phyloP scores from a whole-genome alignment of 2,888 invertebrate species.

The Unio delphinus region DNA sequence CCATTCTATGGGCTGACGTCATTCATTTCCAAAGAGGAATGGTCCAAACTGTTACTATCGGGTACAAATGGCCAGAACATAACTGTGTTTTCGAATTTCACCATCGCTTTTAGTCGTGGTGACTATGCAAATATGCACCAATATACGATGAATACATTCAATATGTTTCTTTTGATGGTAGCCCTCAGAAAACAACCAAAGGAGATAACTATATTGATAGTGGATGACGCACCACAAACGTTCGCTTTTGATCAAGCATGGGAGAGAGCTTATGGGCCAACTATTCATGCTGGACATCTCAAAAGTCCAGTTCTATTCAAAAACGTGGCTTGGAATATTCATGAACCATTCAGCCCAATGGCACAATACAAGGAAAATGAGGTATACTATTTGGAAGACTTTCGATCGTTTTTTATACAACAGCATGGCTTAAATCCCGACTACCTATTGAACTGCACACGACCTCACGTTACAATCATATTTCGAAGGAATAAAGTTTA shows the following conservation, averaged over 20 bases:
- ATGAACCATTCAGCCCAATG: constrained; percentile 49
- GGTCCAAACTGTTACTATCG: no score
- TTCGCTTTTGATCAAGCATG: constrained; percentile 46
- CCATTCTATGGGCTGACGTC: constrained; percentile 9
- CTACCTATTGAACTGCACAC: constrained; percentile 33
- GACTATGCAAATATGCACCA: constrained; percentile 53
- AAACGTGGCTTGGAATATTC: constrained; percentile 47
- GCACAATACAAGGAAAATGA: constrained; percentile 26
- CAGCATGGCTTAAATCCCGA: constrained; percentile 22
- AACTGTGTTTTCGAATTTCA: constrained; percentile 3
- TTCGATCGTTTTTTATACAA: constrained; percentile 49
- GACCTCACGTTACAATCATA: constrained; percentile 47
- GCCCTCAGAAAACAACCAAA: constrained; percentile 29
- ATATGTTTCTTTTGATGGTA: constrained; percentile 36
- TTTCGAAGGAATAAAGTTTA: constrained; percentile 58
- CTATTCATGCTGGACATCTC: constrained; percentile 37
- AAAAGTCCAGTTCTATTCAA: constrained; percentile 22
- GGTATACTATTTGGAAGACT: constrained; percentile 51
- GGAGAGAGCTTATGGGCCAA: constrained; percentile 47
- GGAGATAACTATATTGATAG: constrained; percentile 45
- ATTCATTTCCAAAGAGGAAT: constrained; percentile 8
- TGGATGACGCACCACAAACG: constrained; percentile 58
- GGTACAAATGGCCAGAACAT: not conserved
- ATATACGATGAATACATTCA: constrained; percentile 40
- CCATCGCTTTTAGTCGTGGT: constrained; percentile 30